Evolutionary conservation across 2,113 vertebrate genomes (phyloP), one percentile per base, ranked within the genome.

Genomic region (Macrotus californicus): DNA sequence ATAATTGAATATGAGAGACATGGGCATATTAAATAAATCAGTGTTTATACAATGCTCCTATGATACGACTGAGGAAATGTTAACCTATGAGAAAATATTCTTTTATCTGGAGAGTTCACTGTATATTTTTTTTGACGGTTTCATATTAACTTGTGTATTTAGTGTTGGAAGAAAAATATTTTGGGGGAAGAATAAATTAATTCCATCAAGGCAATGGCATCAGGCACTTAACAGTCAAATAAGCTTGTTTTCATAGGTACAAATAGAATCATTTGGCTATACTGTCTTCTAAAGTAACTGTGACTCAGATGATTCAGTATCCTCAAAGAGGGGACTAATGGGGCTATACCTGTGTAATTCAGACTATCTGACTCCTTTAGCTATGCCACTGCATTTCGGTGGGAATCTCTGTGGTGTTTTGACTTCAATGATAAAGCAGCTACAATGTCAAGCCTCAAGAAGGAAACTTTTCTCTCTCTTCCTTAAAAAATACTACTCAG

Each of bases 1-100:
- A 85, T 94, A 95, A 76, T 85, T 13, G 76, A 96, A 86, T 91
- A 64, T 43, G n/a, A 91, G 8, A 89, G 15, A 89, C 87, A 87
- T 73, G 1, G 19, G 10, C 6, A 36, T 67, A 48, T 54, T 84
- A 90, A 93, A 61, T 79, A 94, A 84, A 84, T 41, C 13, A 50
- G 6, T 80, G 70, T 2, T 66, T 86, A 70, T 67, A 22, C 21
- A 66, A 66, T 89, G 13, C 89, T 73, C 16, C 34, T 89, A 3
- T 81, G 52, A 48, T 72, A 87, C 96, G 50, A 83, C 0, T 67
- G 29, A 87, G 92, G 82, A 59, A 76, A 69, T 72, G 76, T 50
- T 59, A 95, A 82, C 29, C n/a, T 83, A 59, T 85, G 59, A 96
- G 67, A 84, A 83, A 89, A 18, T 50, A 59, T 39, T 72, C 34